Conservation (phyloP, 2,888 invertebrate species). For the Hyles lineata region DNA sequence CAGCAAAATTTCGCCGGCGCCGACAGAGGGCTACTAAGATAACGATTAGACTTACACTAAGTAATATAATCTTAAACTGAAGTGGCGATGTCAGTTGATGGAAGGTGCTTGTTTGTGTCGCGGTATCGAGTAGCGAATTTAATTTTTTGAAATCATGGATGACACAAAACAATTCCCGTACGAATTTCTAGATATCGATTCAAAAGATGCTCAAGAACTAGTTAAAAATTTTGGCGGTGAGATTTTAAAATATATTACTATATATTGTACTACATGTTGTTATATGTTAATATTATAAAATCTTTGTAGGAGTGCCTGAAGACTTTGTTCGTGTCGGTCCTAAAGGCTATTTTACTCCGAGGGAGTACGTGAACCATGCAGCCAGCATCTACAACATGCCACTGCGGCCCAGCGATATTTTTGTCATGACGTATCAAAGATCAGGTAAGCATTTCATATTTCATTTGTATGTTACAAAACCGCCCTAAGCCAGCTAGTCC, state of each 20-base stretch:
- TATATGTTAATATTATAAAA: not conserved
- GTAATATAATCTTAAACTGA: too few species aligned
- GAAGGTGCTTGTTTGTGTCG: not conserved
- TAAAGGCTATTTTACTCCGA: slow-evolving; percentile 87
- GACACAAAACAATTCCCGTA: not conserved
- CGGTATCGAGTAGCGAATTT: too few species aligned
- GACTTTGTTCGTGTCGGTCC: slow-evolving; percentile 88
- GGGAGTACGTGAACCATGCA: slow-evolving; percentile 83
- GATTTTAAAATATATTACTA: not conserved
- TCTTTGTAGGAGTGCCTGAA: slow-evolving; percentile 47
- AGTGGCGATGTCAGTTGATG: not conserved
- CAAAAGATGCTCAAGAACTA: not conserved
- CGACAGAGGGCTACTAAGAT: too few species aligned
- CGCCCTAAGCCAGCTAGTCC: too few species aligned
- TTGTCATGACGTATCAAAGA: slow-evolving; percentile 88
- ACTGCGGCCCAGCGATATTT: slow-evolving; percentile 86
- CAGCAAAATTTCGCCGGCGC: too few species aligned
- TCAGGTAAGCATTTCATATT: slow-evolving; percentile 84
- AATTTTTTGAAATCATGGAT: not conserved
- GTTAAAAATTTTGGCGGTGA: not conserved
- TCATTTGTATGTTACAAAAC: not conserved
- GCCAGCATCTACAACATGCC: slow-evolving; percentile 86
- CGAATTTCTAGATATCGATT: not conserved
- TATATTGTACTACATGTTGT: too few species aligned
- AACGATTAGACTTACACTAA: too few species aligned